phyloP scores from a whole-genome alignment of 2,797 vertebrate genomes.

The Lacerta viridis region DNA sequence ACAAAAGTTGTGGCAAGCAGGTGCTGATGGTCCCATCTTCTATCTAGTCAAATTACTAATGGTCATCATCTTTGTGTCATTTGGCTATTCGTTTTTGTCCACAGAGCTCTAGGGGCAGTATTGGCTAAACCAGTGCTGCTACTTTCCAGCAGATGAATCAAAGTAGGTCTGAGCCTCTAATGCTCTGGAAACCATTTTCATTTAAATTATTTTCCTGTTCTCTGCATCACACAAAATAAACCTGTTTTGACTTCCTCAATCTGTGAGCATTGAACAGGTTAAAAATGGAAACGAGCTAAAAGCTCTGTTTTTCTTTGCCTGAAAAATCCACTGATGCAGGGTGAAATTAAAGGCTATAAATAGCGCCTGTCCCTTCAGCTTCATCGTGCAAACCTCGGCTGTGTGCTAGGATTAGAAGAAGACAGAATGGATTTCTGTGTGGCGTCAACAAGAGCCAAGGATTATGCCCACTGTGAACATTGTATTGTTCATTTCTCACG shows the following conservation, averaged over 20 bases:
- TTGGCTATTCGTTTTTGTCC: conserved; percentile 16
- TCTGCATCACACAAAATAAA: conserved; percentile 59
- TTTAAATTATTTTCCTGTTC: conserved; percentile 57
- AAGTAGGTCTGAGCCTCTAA: fast-evolving
- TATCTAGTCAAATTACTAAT: background rate
- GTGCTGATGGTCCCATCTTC: background rate
- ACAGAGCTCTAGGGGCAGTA: conserved; percentile 59
- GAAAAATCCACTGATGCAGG: conserved; percentile 77
- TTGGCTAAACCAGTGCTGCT: conserved; percentile 33
- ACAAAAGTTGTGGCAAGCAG: background rate
- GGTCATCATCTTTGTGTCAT: fast-evolving
- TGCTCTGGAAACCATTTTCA: conserved; percentile 24
- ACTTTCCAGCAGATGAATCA: conserved; percentile 14
- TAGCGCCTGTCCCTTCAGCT: conserved; percentile 81
- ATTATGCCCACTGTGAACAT: conserved; percentile 76
- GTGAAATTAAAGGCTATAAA: conserved; percentile 84
- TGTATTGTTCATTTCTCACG: conserved; percentile 74
- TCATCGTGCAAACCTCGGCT: conserved; percentile 79
- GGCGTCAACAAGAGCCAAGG: conserved; percentile 82
- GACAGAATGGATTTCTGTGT: conserved; percentile 83
- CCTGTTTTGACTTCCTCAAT: conserved; percentile 65
- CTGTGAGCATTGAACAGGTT: conserved; percentile 75
- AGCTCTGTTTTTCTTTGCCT: conserved; percentile 71
- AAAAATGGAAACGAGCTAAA: conserved; percentile 74
- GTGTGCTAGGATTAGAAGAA: conserved; percentile 82